phyloP scores from a whole-genome alignment of 2,888 invertebrate species.

The Drosophila subsilvestris region DNA sequence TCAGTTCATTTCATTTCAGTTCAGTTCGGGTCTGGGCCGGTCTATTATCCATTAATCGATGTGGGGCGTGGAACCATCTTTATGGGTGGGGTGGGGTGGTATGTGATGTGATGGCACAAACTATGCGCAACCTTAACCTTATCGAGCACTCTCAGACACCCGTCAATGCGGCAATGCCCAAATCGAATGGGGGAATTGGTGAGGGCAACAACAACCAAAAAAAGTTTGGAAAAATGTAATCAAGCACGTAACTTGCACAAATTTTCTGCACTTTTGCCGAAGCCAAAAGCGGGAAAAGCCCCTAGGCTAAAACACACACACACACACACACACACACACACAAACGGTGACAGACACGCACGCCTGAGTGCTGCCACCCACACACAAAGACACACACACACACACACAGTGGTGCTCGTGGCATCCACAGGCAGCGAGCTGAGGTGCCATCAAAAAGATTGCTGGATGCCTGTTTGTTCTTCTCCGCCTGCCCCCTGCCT shows the following conservation, averaged over 20 bases:
- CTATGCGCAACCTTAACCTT: constrained; percentile 53
- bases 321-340: constrained; percentile 16
- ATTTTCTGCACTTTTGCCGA: constrained; percentile 76
- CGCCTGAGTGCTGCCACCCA: constrained; percentile 52
- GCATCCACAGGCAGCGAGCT: constrained; percentile 15
- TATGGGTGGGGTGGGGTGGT: not conserved
- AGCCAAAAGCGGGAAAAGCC: constrained; percentile 57
- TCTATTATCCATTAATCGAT: constrained; percentile 65
- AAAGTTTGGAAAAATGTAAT: constrained; percentile 73
- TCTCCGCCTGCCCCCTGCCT: not conserved
- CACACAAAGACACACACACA: constrained; percentile 28
- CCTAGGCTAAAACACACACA: constrained; percentile 53
- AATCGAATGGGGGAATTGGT: constrained; percentile 22
- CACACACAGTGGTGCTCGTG: not conserved
- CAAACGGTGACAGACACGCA: constrained; percentile 46
- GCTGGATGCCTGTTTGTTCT: constrained; percentile 46
- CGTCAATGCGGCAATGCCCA: constrained; percentile 43
- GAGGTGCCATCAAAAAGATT: constrained; percentile 69
- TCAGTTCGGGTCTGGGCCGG: not conserved
- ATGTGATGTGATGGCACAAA: constrained; percentile 8
- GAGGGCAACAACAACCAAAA: constrained; percentile 19
- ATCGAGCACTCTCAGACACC: constrained; percentile 50
- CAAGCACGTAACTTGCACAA: constrained; percentile 79
- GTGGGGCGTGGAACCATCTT: not conserved
- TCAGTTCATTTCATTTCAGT: constrained; percentile 10